These are phyloP conservation scores for Acanthosepion lycidas DNA, from an alignment of 2,888 invertebrate species.

Conservation along the genomic window DNA sequence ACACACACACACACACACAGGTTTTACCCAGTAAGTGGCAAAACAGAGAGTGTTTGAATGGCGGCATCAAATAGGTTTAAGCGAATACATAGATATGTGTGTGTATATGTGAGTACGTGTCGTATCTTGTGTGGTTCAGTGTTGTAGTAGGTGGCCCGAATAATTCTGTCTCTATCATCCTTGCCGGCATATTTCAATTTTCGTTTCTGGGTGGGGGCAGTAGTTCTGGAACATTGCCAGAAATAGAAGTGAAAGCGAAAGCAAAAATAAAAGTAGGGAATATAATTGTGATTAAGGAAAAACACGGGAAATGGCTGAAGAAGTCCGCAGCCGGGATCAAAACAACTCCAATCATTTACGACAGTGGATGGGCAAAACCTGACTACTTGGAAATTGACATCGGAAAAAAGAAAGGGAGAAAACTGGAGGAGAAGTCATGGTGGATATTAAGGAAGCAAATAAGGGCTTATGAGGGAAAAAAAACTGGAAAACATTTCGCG, in stretches of 20 bases:
- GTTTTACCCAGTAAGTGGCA: background rate
- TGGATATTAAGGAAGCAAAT: background rate
- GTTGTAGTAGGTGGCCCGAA: background rate
- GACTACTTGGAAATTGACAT: background rate
- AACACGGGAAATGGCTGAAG: background rate
- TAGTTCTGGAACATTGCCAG: background rate
- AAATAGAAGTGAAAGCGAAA: background rate
- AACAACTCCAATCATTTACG: conserved; percentile 8
- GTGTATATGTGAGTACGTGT: background rate
- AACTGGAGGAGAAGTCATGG: background rate
- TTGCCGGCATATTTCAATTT: background rate
- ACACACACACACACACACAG: background rate
- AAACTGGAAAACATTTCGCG: background rate
- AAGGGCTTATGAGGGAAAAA: background rate
- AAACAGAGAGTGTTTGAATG: background rate
- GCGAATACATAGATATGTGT: background rate
- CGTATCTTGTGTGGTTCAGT: background rate
- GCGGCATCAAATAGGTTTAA: too few relatives aligned
- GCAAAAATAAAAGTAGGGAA: background rate
- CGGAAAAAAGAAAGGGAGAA: background rate
- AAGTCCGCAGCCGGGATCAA: background rate
- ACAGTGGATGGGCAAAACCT: background rate
- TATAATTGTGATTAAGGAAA: conserved; percentile 4
- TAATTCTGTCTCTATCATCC: background rate
- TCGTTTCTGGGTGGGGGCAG: background rate